Evolutionary conservation across 1,140 invertebrate genomes (phyloP), one percentile per base, ranked within the genome.

Genomic region (Plectrocnemia conspersa): DNA sequence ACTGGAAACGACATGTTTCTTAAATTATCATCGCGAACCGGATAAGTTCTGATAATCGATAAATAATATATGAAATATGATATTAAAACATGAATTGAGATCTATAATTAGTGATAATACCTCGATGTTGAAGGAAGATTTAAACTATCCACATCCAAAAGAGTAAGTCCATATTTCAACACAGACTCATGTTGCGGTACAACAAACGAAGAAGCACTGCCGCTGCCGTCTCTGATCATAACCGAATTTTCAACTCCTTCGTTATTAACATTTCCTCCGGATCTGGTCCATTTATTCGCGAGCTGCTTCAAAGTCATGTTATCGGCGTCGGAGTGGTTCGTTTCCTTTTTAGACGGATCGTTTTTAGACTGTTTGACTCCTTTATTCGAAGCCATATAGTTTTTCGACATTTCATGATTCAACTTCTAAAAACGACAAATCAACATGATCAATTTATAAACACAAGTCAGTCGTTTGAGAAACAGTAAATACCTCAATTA

Each of bases 381-480:
- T 54, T 75, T 71, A 2, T 72, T 76, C 48, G 76, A 76, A 22
- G 76, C 68, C 11, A 79, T 68, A 1, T 81, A 79, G 69, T 83
- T 85, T 33, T 84, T 76, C 0, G 84, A 83, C 65, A 88, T 82
- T 70, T 88, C 86, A 49, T 86, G 75, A 2, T 81, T 78, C 45
- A 89, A 67, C 61, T 84, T 77, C 83, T 86, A 72, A 71, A 40
- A 64, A 64, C 53, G 57, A 57, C 58, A 56, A 46, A 24, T 54
- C 7, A 50, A 62, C 40, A 32, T 54, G 40, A 56, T 35, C 3
- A 54, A 32, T 32, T 19, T 16, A 45, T 15, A 7, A 13, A 6
- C 7, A 6, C 6, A 13, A 15, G 23, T n/a, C n/a, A 38, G 19
- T 45, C 11, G 13, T 11, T 6, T 13, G 6, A 38, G 29, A 21